Base-by-base conservation (phyloP, 2,113 vertebrate genomes). In the Ifrita kowaldi region DNA sequence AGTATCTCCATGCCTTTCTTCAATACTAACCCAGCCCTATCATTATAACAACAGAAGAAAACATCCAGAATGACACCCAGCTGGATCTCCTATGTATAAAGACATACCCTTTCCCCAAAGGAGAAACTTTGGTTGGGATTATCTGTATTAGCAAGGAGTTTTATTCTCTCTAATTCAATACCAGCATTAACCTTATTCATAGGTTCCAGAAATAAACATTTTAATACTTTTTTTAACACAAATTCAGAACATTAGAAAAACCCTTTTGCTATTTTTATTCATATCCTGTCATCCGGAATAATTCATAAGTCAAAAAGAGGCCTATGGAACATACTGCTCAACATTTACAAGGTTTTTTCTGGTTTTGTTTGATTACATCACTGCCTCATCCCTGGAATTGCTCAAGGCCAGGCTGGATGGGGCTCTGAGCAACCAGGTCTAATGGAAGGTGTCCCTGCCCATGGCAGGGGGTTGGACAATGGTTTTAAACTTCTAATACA, bases 61-160 rank as follows among this genome's bases (percentile, higher is more conserved):
- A 30, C 12, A 63, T 4, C 16, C 47, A 74, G 17, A 50, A 30
- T 3, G 33, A 37, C 28, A 69, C 16, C 5, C 16, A 7, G 27
- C 9, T 26, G 32, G 6, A 93, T 21, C 24, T 44, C 26, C 50
- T 46, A 15, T 16, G 14, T 6, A 22, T 4, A 33, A 41, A 70
- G 39, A 42, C 10, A 52, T 6, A 12, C 0, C 27, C 39, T 44
- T 23, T 49, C 32, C 19, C 6, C 1, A 0, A 22, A 65, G 22
- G 16, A n/a, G 14, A 42, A 70, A 65, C 28, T 56, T 41, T 10
- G 10, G 7, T 37, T 73, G 15, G 18, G 2, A 87, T 35, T 44
- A 69, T 42, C 35, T 15, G 3, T 11, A 22, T 23, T n/a, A 86
- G 5, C 5, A 49, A 28, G 8, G 42, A 83, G 13, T 87, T 93